Base-by-base conservation (phyloP, 2,113 vertebrate genomes). In the Archilochus colubris region DNA sequence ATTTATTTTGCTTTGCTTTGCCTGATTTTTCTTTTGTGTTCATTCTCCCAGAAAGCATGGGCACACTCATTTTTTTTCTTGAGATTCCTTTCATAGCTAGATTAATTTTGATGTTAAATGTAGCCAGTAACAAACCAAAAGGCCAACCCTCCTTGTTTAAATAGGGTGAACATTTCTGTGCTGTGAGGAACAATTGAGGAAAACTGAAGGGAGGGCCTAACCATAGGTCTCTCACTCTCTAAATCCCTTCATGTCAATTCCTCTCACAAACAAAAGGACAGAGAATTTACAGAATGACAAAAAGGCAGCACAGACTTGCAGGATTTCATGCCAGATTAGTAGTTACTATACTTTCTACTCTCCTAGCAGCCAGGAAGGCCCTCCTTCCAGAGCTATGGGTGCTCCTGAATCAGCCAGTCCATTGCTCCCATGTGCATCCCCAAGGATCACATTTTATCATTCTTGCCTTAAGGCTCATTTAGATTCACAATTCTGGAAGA, bases 91-190 rank as follows among this genome's bases (percentile, higher is more conserved):
- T 91, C 70, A 24, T 17, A n/a, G 17, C 63, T 67, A 86, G 48
- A 78, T 82, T 70, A 75, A 68, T 89, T 94, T 87, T 61, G 67
- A 73, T 66, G 40, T 44, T 87, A 76, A 82, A 92, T 68, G 70
- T 51, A 94, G 48, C 30, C 87, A 92, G 92, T 94, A 93, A 91
- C 58, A 83, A 88, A 89, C 61, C n/a, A 86, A 86, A 91, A 86
- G 82, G 87, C 82, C 72, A 75, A 73, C 50, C 14, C 25, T 53
- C 93, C 40, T 57, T 90, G 50, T 53, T 38, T 61, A n/a, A 59
- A 62, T 53, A 54, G 4, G 4, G 38, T 40, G 11, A 90, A 67
- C 27, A 11, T 48, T 91, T 92, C 48, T 67, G 22, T 53, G 28
- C 25, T 66, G 14, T 55, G 15, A 58, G 36, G 22, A 58, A 58